Percentiles rank a stretch among this genome's conserved stretches.
Evolutionary conservation across 1,140 invertebrate species (phyloP).

Genomic region (Musca domestica): DNA sequence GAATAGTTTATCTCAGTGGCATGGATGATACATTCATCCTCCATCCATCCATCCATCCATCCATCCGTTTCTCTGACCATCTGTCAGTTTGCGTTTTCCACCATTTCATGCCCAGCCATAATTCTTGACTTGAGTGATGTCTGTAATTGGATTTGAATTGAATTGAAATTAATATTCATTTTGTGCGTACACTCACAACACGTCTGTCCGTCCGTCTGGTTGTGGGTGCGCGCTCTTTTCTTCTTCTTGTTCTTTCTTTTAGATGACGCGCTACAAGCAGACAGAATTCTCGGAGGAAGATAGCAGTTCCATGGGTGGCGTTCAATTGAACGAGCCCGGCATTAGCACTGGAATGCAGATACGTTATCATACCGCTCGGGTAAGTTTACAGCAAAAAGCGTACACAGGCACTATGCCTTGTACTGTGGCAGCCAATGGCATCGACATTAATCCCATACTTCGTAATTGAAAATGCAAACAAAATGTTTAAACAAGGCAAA

Average conservation of each 20-base stretch:
- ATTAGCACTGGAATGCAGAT: constrained; percentile 76
- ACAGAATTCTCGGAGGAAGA: constrained; percentile 81
- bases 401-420: background rate
- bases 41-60: too few species aligned
- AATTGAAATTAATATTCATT: too few species aligned
- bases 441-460: background rate
- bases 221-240: too few species aligned
- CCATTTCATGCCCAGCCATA: too few species aligned
- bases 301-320: constrained; percentile 76
- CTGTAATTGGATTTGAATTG: too few species aligned
- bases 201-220: too few species aligned
- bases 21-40: background rate
- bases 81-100: too few species aligned
- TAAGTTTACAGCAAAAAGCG: constrained; percentile 49
- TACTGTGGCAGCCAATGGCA: background rate
- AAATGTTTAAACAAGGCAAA: too few species aligned
- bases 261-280: constrained; percentile 85
- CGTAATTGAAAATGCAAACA: background rate
- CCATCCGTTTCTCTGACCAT: too few species aligned
- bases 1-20: background rate
- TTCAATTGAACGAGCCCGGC: constrained; percentile 72
- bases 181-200: too few species aligned
- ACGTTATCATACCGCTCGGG: constrained; percentile 68
- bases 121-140: too few species aligned
- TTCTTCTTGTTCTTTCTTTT: background rate